These are phyloP conservation scores for Otis tarda DNA, from an alignment of 2,113 vertebrate genomes.

Conservation along the genomic window DNA sequence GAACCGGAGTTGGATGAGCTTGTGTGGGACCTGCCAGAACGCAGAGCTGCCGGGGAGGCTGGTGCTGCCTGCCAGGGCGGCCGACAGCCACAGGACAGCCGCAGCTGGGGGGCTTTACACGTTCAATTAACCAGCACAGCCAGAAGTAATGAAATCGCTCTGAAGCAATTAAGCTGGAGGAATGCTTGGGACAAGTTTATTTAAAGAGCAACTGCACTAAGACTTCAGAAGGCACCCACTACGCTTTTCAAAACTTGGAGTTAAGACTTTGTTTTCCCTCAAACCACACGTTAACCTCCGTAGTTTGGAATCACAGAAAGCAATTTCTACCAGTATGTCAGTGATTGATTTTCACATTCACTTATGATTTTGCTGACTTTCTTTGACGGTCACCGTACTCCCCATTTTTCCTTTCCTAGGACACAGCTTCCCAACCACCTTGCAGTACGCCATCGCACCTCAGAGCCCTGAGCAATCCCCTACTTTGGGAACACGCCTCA, in stretches of 20 bases:
- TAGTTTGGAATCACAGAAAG: neutral
- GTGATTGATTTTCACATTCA: neutral
- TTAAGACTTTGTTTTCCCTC: neutral
- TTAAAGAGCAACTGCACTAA: neutral
- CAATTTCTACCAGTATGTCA: fast-evolving
- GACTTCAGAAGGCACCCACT: neutral
- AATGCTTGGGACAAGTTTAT: neutral
- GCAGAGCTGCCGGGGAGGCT: neutral
- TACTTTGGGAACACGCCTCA: neutral
- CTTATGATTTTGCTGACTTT: neutral
- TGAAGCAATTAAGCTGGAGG: neutral
- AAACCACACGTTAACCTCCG: neutral
- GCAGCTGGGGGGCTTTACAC: neutral
- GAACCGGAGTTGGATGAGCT: neutral
- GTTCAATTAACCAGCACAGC: neutral
- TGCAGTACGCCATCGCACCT: neutral
- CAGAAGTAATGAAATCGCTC: neutral
- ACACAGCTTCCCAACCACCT: neutral
- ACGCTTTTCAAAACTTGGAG: neutral
- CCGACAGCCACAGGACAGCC: neutral
- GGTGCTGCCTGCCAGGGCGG: neutral
- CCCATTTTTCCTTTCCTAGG: neutral
- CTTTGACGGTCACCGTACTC: neutral
- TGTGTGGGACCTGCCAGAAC: too few species aligned
- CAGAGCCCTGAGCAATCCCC: neutral